Conservation (phyloP, 2,888 invertebrate species). For the Syrphus vitripennis region DNA sequence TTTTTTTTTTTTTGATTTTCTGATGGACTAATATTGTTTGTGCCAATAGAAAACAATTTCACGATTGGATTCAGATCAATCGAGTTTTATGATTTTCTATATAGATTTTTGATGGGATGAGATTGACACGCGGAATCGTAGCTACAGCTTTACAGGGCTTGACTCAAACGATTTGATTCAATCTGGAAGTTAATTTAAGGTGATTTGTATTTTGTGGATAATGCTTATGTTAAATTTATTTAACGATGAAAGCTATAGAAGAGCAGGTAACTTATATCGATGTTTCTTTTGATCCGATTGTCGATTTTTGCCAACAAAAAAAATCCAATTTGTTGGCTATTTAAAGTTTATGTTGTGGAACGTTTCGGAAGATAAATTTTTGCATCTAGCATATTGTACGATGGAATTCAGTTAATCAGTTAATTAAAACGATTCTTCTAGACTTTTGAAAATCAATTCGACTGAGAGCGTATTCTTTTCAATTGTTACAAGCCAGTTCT, state of each 20-base stretch:
- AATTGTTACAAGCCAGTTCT: too few relatives aligned
- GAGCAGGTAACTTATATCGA: neutral
- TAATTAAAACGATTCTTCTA: neutral
- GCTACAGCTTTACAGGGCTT: slow-evolving; percentile 30
- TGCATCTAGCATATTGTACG: neutral
- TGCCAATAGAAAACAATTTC: slow-evolving; percentile 68
- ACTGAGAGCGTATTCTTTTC: too few relatives aligned
- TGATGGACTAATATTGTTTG: neutral
- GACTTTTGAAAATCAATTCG: too few relatives aligned
- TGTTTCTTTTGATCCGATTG: slow-evolving; percentile 1
- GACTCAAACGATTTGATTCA: slow-evolving; percentile 62
- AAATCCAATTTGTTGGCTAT: neutral
- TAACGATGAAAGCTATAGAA: neutral
- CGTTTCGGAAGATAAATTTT: neutral
- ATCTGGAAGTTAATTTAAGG: slow-evolving; percentile 65
- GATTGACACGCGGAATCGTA: slow-evolving; percentile 47
- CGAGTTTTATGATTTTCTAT: slow-evolving; percentile 66
- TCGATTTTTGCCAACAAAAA: neutral
- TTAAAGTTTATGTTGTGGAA: neutral
- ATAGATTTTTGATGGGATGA: slow-evolving; percentile 61
- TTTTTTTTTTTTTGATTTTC: neutral
- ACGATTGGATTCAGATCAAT: slow-evolving; percentile 70
- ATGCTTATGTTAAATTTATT: slow-evolving; percentile 30
- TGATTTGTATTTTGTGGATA: slow-evolving; percentile 59
- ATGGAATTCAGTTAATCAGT: neutral